phyloP scores from a whole-genome alignment of 2,888 invertebrate genomes.

The Cybosia mesomella region DNA sequence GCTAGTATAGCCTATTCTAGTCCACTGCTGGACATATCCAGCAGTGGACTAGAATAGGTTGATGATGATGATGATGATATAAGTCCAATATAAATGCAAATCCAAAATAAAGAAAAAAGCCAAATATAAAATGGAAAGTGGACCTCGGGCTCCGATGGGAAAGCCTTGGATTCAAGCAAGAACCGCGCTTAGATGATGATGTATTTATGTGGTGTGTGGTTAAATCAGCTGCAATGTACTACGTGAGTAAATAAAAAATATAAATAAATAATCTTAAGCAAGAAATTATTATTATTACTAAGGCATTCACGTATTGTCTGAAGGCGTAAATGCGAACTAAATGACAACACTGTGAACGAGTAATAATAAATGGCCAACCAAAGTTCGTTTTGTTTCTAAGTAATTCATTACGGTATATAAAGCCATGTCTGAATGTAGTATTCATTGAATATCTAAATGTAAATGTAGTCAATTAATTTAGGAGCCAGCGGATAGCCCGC shows the following conservation, averaged over 20 bases:
- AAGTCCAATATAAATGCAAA: no score
- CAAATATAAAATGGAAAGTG: no score
- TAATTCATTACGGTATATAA: constrained; percentile 21
- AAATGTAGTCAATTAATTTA: constrained; percentile 42
- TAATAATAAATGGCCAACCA: neutral
- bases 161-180: no score
- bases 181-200: no score
- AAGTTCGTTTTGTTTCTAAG: constrained; percentile 9
- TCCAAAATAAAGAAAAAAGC: no score
- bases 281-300: neutral
- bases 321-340: neutral
- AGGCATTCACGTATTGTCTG: neutral
- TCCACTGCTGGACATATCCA: no score
- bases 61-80: no score
- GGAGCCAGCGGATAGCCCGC: constrained; percentile 26
- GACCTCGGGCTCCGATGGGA: no score
- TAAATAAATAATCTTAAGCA: neutral
- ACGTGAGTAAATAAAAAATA: neutral
- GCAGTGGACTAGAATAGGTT: no score
- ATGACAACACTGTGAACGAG: neutral
- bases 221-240: neutral
- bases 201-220: no score
- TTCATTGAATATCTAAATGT: constrained; percentile 40
- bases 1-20: no score
- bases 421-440: constrained; percentile 22